Percentiles rank a stretch among this genome's conserved stretches.
Evolutionary conservation across 2,113 vertebrate genomes (phyloP).

Genomic region (Epinephelus lanceolatus): DNA sequence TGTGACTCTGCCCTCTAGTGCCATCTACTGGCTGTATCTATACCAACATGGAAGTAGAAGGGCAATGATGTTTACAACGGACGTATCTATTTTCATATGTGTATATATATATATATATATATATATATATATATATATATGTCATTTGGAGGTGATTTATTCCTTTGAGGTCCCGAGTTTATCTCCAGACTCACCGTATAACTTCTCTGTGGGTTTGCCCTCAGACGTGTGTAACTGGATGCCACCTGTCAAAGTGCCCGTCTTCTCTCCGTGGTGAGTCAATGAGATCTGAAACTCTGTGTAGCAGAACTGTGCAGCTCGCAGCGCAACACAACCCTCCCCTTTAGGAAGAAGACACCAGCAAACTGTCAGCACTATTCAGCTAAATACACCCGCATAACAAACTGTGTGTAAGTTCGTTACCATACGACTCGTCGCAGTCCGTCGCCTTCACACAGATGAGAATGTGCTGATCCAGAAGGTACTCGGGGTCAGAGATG

Average conservation of each 20-base stretch:
- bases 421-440: constrained; percentile 96
- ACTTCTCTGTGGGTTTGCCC: constrained; percentile 93
- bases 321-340: constrained; percentile 95
- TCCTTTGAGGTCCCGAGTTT: rapidly evolving
- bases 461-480: constrained; percentile 97
- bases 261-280: constrained; percentile 95
- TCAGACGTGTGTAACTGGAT: constrained; percentile 92
- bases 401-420: constrained; percentile 25
- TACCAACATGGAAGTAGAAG: too few species aligned
- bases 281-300: constrained; percentile 89
- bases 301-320: constrained; percentile 88
- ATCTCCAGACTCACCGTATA: constrained; percentile 90
- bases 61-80: too few species aligned
- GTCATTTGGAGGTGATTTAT: too few species aligned
- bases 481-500: constrained; percentile 96
- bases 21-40: too few species aligned
- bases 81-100: too few species aligned
- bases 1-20: too few species aligned
- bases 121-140: too few species aligned
- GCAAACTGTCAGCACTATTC: background rate
- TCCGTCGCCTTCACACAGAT: constrained; percentile 97
- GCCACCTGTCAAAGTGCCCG: constrained; percentile 89
- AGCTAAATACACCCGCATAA: background rate
- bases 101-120: too few species aligned
- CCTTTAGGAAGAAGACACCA: constrained; percentile 80